Conservation (phyloP, 2,888 invertebrate species). For the Geophilus truncorum region DNA sequence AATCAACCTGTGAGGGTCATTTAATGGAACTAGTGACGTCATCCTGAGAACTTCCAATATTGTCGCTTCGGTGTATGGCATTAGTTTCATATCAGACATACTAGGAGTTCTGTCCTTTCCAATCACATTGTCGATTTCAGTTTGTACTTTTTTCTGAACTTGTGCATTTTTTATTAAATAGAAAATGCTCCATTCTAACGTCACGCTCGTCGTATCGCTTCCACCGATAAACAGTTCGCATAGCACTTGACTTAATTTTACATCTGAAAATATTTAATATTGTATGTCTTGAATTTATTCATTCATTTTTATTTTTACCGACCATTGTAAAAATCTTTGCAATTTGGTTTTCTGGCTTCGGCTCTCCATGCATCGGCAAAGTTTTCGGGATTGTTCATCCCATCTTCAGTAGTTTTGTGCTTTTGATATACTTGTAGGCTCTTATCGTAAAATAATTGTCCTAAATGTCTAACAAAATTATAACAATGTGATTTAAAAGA, state of each 20-base stretch:
- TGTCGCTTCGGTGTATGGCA: slow-evolving; percentile 4
- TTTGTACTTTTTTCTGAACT: neutral
- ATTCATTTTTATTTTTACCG: too few species aligned
- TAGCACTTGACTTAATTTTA: neutral
- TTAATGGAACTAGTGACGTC: neutral
- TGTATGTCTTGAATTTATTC: too few species aligned
- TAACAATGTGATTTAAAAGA: too few species aligned
- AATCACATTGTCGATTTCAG: neutral
- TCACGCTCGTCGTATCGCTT: neutral
- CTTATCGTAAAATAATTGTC: too few species aligned
- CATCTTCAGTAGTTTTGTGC: neutral
- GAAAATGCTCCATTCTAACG: neutral
- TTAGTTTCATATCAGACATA: neutral
- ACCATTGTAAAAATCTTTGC: neutral
- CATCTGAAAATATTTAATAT: neutral
- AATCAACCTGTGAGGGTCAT: neutral
- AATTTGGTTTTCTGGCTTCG: neutral
- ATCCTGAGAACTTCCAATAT: neutral
- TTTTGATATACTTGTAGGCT: too few species aligned
- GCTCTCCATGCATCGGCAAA: neutral
- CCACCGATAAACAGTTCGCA: neutral
- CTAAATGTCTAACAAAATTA: too few species aligned
- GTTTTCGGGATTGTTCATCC: too few species aligned
- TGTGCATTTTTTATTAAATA: neutral
- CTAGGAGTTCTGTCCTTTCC: neutral